Evolutionary conservation across 2,113 vertebrate genomes (phyloP), one percentile per base, ranked within the genome.

Genomic region (Oryzias melastigma): DNA sequence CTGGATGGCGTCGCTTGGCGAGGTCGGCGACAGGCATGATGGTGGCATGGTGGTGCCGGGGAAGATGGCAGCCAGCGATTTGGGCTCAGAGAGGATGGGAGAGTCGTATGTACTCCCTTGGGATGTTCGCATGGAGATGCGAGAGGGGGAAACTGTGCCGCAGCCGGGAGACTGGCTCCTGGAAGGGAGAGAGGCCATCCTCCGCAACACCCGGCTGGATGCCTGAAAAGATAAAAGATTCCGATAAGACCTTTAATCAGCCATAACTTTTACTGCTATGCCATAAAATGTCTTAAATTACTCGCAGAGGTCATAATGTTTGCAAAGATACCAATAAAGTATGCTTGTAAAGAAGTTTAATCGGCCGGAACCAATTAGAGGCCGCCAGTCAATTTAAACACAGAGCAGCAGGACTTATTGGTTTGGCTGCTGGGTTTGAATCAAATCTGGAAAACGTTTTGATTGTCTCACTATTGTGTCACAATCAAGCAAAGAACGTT

Each of bases 141-240:
- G 90, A 0, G 96, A 95, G 0, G 95, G 95, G 3, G 95, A 98
- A 27, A 94, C 76, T 2, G 95, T 92, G 0, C 93, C 85, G 40
- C 95, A 93, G n/a, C 95, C 94, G 1, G 97, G 96, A 53, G 96
- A 98, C 88, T 97, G 95, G 5, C 95, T 92, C 81, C 95, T 87
- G 80, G 97, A 96, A 1, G 95, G 95, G 68, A 98, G 94, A 12
- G 96, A 99, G n/a, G 94, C 93, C 85, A 98, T 95, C 59, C 96
- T 88, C 35, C 95, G 87, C 87, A 97, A 92, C 73, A 92, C 92
- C 74, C 95, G 88, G 29, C 74, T 92, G 52, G 89, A 80, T 22
- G 92, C 71, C 96, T 98, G 81, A 29, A 16, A 40, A 49, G 10
- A 4, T 25, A 25, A 25, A 25, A 5, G 25, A 25, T 25, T 25